phyloP scores from a whole-genome alignment of 1,140 invertebrate species.

The Drepana arcuata region DNA sequence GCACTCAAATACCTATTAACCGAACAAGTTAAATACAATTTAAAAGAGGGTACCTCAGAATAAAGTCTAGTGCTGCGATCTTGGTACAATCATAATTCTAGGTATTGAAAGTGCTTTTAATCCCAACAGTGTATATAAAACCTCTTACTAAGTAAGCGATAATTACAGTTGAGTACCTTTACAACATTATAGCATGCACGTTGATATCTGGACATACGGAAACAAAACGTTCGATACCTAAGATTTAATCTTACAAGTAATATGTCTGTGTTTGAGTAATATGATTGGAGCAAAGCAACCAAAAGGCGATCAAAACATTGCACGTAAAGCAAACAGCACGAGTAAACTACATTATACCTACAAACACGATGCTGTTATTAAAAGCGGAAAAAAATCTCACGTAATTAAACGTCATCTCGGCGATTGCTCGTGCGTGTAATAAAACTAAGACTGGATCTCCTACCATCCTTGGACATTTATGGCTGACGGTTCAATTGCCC shows the following conservation, averaged over 20 bases:
- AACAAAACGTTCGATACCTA: conserved; percentile 4
- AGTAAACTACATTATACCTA: conserved; percentile 1
- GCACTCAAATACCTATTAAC: too few relatives aligned
- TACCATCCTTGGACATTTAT: conserved; percentile 15
- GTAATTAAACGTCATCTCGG: conserved; percentile 10
- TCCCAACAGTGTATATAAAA: too few relatives aligned
- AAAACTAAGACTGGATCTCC: conserved; percentile 7
- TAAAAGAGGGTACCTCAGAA: too few relatives aligned
- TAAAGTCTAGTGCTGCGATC: too few relatives aligned
- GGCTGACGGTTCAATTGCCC: conserved; percentile 29
- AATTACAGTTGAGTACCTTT: too few relatives aligned
- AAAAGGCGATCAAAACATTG: too few relatives aligned
- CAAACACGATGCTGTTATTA: conserved; percentile 4
- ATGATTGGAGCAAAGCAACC: conserved; percentile 4
- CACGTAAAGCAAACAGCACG: neutral
- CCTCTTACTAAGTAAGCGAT: too few relatives aligned
- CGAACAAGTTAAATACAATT: too few relatives aligned
- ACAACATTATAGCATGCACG: too few relatives aligned
- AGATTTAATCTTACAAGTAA: conserved; percentile 7
- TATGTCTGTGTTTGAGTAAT: neutral
- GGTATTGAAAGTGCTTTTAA: too few relatives aligned
- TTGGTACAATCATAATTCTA: too few relatives aligned
- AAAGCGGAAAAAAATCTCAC: conserved; percentile 6
- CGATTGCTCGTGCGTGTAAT: neutral
- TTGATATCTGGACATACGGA: too few relatives aligned